Percentiles rank a stretch among this genome's conserved stretches.
Conservation (phyloP, 2,113 vertebrate genomes). For the Aythya baeri region DNA sequence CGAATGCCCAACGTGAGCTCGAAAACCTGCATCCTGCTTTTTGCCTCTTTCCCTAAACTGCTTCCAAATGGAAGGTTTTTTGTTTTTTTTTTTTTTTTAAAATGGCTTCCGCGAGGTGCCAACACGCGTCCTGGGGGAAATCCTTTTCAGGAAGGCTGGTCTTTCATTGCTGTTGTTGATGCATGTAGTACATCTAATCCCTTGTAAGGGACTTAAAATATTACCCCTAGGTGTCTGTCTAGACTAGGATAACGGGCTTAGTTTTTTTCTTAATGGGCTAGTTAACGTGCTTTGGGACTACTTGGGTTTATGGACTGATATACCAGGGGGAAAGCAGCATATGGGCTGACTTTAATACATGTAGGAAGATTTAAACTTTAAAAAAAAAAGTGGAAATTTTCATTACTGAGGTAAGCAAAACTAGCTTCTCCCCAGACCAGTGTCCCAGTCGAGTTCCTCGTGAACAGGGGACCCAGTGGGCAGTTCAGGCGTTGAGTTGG, state of each 20-base stretch:
- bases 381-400: not conserved
- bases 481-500: not conserved
- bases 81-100: not conserved
- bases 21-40: fast-evolving
- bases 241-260: not conserved
- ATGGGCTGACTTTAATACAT: not conserved
- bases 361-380: not conserved
- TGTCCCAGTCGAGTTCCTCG: not conserved
- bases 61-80: not conserved
- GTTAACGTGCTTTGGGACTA: not conserved
- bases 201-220: not conserved
- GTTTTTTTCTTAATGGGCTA: not conserved
- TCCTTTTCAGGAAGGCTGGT: not conserved
- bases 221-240: constrained; percentile 16
- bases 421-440: not conserved
- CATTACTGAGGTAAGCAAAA: not conserved
- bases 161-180: not conserved
- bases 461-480: not conserved
- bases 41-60: not conserved
- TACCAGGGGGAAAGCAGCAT: not conserved
- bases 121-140: not conserved
- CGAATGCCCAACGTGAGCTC: not conserved
- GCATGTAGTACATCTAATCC: not conserved
- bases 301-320: not conserved
- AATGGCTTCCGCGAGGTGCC: not conserved